phyloP scores from a whole-genome alignment of 1,140 invertebrate genomes.

The Habropoda laboriosa region DNA sequence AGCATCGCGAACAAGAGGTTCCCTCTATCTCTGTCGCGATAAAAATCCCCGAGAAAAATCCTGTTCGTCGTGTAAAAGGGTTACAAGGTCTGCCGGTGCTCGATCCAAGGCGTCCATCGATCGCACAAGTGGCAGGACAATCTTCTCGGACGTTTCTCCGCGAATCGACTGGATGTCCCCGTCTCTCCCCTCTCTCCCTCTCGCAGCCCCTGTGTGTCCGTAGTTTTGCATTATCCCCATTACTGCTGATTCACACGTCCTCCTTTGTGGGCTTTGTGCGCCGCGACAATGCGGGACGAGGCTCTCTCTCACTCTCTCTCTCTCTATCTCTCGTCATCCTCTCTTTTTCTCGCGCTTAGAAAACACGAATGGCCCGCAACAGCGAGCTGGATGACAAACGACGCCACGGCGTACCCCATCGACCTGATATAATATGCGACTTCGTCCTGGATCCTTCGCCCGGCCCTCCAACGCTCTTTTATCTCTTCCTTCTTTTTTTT shows the following conservation, averaged over 20 bases:
- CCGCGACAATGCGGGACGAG: conserved; percentile 73
- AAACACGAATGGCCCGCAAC: conserved; percentile 65
- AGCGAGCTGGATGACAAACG: conserved; percentile 73
- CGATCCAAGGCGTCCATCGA: conserved; percentile 30
- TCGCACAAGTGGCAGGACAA: conserved; percentile 35
- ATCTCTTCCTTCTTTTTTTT: not conserved
- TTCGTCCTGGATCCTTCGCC: conserved; percentile 56
- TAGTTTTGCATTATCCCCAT: conserved; percentile 79
- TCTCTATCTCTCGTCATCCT: conserved; percentile 54
- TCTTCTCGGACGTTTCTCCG: conserved; percentile 31
- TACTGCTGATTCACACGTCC: conserved; percentile 80
- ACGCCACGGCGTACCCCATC: conserved; percentile 61
- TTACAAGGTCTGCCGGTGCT: conserved; percentile 5
- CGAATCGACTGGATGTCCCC: conserved; percentile 30
- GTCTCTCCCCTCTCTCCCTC: conserved; percentile 49
- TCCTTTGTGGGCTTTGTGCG: conserved; percentile 77
- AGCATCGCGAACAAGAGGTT: not conserved
- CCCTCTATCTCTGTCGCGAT: too few relatives aligned
- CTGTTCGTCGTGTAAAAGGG: not conserved
- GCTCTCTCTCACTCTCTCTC: too few relatives aligned
- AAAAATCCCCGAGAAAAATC: conserved; percentile 2
- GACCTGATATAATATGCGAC: conserved; percentile 67
- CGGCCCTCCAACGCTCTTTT: not conserved
- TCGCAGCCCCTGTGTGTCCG: conserved; percentile 49
- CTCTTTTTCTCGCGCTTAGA: conserved; percentile 63